Evolutionary conservation across 2,888 invertebrate genomes (phyloP).

Genomic region (Pollenia griseotomentosa): DNA sequence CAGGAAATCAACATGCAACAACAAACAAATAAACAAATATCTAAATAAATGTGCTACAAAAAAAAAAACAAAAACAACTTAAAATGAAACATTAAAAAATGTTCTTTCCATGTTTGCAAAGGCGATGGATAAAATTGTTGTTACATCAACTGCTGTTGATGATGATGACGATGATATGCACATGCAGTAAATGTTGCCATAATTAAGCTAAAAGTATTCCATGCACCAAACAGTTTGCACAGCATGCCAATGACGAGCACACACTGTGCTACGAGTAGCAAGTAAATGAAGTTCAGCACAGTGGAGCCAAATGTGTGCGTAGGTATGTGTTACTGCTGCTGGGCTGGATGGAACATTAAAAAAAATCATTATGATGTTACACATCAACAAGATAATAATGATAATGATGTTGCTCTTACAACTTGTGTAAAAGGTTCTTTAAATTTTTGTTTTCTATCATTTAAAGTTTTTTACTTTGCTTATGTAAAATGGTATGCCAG

Average conservation of each 20-base stretch:
- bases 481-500: constrained; percentile 62
- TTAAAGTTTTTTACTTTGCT: constrained; percentile 58
- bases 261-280: constrained; percentile 3
- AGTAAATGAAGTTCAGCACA: constrained; percentile 5
- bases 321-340: not conserved
- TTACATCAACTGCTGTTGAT: constrained; percentile 28
- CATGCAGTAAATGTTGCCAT: constrained; percentile 62
- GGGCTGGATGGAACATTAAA: constrained; percentile 4
- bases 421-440: constrained; percentile 43
- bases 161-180: constrained; percentile 28
- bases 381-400: constrained; percentile 29
- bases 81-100: constrained; percentile 51
- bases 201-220: constrained; percentile 68
- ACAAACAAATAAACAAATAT: constrained; percentile 49
- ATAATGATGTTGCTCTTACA: constrained; percentile 47
- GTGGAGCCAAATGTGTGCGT: not conserved
- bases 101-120: constrained; percentile 52
- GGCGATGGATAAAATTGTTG: constrained; percentile 33
- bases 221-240: constrained; percentile 26
- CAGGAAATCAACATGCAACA: constrained; percentile 64
- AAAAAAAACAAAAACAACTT: constrained; percentile 22
- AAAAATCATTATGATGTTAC: constrained; percentile 34
- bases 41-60: constrained; percentile 35
- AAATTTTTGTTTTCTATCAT: constrained; percentile 55
- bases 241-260: constrained; percentile 17